Evolutionary conservation across 2,113 vertebrate genomes (phyloP).

Genomic region (Microtus richardsoni): DNA sequence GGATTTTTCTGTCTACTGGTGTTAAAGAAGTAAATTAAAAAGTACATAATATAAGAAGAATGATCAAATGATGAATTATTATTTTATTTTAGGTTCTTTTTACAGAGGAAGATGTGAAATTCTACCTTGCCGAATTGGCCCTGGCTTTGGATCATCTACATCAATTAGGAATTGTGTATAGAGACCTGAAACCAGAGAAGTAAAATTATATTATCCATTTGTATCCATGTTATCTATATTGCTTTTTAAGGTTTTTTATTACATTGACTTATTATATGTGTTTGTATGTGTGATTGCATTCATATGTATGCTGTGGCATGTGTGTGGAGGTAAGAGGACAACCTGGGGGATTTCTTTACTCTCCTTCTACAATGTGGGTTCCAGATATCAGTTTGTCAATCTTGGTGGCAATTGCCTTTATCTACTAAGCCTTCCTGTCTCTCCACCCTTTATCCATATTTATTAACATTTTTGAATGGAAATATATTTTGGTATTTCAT

Average conservation of each 20-base stretch:
- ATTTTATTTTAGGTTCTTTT: constrained; percentile 99
- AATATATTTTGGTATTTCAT: constrained; percentile 60
- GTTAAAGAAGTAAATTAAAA: constrained; percentile 66
- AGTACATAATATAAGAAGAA: constrained; percentile 83
- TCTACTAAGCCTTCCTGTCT: neutral
- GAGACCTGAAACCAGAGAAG: constrained; percentile 99
- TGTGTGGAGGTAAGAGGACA: neutral
- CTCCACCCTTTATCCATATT: neutral
- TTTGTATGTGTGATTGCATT: neutral
- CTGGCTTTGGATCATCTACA: constrained; percentile 99
- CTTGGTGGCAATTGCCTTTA: neutral
- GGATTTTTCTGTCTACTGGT: constrained; percentile 15
- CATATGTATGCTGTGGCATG: neutral
- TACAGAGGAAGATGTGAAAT: constrained; percentile 99
- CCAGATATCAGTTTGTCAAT: neutral
- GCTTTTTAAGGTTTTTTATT: constrained; percentile 29
- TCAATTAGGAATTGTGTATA: constrained; percentile 99
- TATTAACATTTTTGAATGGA: constrained; percentile 34
- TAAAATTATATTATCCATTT: constrained; percentile 89
- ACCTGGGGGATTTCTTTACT: neutral
- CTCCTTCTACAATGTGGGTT: neutral
- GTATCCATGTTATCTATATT: constrained; percentile 74
- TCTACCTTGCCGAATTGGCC: constrained; percentile 99
- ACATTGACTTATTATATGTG: neutral
- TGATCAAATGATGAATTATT: constrained; percentile 96